Conservation (phyloP, 2,797 vertebrate genomes). For the Characodon lateralis region DNA sequence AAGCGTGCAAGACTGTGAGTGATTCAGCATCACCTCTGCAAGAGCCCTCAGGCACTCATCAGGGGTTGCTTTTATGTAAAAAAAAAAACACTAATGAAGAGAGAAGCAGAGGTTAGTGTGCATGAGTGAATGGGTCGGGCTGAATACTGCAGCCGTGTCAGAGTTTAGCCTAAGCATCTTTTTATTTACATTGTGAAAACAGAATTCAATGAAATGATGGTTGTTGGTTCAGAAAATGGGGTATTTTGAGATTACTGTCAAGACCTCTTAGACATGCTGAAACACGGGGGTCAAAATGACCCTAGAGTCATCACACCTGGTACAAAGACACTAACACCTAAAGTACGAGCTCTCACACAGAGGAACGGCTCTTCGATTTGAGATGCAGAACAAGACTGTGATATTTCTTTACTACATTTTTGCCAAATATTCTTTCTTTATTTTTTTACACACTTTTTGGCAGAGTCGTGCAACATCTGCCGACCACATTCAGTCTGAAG, state of each 20-base stretch:
- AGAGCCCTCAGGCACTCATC: background rate
- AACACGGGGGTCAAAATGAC: slow-evolving; percentile 37
- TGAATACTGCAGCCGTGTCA: slow-evolving; percentile 12
- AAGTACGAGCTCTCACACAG: slow-evolving; percentile 7
- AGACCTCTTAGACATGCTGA: slow-evolving; percentile 8
- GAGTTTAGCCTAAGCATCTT: background rate
- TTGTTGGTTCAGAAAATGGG: background rate
- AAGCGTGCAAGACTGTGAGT: slow-evolving; percentile 2
- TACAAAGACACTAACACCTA: slow-evolving; percentile 21
- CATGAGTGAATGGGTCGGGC: background rate
- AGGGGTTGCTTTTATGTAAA: slow-evolving; percentile 22
- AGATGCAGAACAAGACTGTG: background rate
- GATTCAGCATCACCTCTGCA: slow-evolving; percentile 7
- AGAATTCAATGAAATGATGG: background rate
- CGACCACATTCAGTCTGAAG: background rate
- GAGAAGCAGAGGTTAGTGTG: slow-evolving; percentile 4
- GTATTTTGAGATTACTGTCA: background rate
- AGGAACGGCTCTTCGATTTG: background rate
- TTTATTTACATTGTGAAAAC: background rate
- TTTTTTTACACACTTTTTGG: slow-evolving; percentile 3
- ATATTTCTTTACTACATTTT: background rate
- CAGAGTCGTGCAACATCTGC: slow-evolving; percentile 5
- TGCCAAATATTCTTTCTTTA: background rate
- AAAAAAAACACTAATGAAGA: slow-evolving; percentile 27
- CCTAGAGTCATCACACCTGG: slow-evolving; percentile 39